Percentiles rank a stretch among this genome's conserved stretches.
Evolutionary conservation across 2,113 vertebrate genomes (phyloP).

Genomic region (Sceloporus undulatus): DNA sequence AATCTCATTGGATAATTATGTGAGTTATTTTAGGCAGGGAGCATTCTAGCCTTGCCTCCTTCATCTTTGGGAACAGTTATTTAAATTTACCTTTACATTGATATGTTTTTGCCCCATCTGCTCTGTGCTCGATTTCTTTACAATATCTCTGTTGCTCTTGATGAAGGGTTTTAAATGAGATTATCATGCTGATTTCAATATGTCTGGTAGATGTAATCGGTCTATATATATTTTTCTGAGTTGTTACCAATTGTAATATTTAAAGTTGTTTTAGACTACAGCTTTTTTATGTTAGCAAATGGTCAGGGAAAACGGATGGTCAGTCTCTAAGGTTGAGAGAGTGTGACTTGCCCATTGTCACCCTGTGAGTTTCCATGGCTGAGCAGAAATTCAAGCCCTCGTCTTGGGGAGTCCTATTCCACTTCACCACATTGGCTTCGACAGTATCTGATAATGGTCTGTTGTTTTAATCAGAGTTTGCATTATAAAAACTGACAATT

Average conservation of each 20-base stretch:
- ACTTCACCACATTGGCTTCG: no score
- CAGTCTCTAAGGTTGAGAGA: no score
- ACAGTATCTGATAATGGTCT: neutral
- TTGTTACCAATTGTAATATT: neutral
- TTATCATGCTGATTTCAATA: slow-evolving; percentile 24
- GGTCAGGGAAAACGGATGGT: neutral
- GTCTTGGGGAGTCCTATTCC: no score
- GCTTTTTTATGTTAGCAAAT: neutral
- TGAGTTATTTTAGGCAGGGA: slow-evolving; percentile 57
- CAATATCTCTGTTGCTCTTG: slow-evolving; percentile 15
- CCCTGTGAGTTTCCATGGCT: no score
- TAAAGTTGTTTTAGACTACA: slow-evolving; percentile 21
- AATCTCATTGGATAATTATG: slow-evolving; percentile 45
- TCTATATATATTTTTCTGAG: slow-evolving; percentile 26
- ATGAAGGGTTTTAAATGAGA: slow-evolving; percentile 33
- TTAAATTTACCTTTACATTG: slow-evolving; percentile 53
- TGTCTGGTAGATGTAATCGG: neutral
- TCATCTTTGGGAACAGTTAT: slow-evolving; percentile 33
- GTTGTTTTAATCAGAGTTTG: neutral
- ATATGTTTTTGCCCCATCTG: slow-evolving; percentile 38
- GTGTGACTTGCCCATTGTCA: no score
- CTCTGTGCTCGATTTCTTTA: slow-evolving; percentile 48
- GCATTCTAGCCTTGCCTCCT: slow-evolving; percentile 48
- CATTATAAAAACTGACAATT: slow-evolving; percentile 7
- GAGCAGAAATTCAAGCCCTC: no score